Evolutionary conservation across 2,888 invertebrate genomes (phyloP).

Genomic region (Anodontia alba): DNA sequence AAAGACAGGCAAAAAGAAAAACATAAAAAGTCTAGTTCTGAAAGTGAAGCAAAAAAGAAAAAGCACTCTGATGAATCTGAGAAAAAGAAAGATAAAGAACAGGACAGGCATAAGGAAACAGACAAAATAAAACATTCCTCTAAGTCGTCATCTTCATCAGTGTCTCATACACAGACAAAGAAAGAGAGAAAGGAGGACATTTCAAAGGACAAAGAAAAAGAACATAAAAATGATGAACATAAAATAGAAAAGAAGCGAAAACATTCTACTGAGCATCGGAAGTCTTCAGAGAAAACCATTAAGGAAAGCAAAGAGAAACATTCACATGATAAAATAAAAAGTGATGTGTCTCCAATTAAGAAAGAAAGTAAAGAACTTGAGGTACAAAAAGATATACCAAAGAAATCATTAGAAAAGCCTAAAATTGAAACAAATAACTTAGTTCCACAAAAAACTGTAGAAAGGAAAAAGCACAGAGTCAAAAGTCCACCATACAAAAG

Average conservation of each 20-base stretch:
- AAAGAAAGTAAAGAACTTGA: neutral
- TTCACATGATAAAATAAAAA: constrained; percentile 30
- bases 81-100: constrained; percentile 10
- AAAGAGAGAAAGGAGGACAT: constrained; percentile 38
- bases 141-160: neutral
- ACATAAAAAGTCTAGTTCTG: constrained; percentile 20
- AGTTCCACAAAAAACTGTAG: neutral
- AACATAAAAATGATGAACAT: constrained; percentile 27
- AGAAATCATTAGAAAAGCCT: neutral
- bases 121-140: neutral
- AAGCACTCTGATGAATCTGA: neutral
- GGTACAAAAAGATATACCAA: constrained; percentile 9
- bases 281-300: constrained; percentile 22
- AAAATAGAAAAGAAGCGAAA: constrained; percentile 41
- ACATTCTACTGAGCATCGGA: constrained; percentile 16
- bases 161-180: constrained; percentile 5
- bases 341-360: neutral
- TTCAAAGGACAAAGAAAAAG: constrained; percentile 40
- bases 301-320: constrained; percentile 26
- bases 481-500: constrained; percentile 11
- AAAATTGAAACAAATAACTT: neutral
- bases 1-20: constrained; percentile 23
- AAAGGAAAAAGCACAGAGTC: neutral
- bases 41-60: neutral
- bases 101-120: neutral